Base-by-base conservation (phyloP, 1,140 invertebrate species). In the Hylaeus volcanicus region DNA sequence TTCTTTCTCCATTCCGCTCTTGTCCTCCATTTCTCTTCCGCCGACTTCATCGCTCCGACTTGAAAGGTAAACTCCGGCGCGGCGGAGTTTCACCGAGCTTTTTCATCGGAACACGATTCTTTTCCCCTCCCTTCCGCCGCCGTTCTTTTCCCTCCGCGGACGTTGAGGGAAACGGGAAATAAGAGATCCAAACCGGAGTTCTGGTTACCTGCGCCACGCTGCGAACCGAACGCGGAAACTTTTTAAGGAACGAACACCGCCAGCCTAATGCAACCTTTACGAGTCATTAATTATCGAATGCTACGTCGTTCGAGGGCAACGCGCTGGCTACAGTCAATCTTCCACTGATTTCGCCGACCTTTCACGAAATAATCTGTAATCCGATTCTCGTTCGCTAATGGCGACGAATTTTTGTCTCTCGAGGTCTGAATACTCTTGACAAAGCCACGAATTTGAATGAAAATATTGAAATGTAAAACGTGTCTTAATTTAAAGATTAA, bases 31-130 rank as follows among this genome's bases (percentile, higher is more conserved):
- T 82, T 74, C 74, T 73, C 75, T 77, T 83, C 66, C 81, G 75
- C 43, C 51, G 53, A 74, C 77, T 74, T 74, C 71, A 79, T 79
- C 71, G 77, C 70, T 56, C 73, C 70, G 51, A 79, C 69, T 79
- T 73, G 51, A 66, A 83, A 86, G 85, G 78, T 86, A 86, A 86
- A 86, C 81, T 81, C 72, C 69, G 15, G 61, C 58, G 71, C 15
- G 64, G 53, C 53, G 55, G 68, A 70, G 78, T 74, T 85, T 81
- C 83, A 83, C 79, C 43, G 74, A 75, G 74, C 61, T 81, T 86
- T 82, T 83, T 69, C 75, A 86, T 86, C 74, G 85, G 55, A 70
- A 81, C 70, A 74, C 69, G 73, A 75, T 72, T 82, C 63, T 72
- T 60, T 76, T 75, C 58, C 68, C 48, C n/a, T 11, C 15, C 14